These are phyloP conservation scores for Actenoides lindsayi DNA, from an alignment of 2,113 vertebrate species.

Conservation along the genomic window DNA sequence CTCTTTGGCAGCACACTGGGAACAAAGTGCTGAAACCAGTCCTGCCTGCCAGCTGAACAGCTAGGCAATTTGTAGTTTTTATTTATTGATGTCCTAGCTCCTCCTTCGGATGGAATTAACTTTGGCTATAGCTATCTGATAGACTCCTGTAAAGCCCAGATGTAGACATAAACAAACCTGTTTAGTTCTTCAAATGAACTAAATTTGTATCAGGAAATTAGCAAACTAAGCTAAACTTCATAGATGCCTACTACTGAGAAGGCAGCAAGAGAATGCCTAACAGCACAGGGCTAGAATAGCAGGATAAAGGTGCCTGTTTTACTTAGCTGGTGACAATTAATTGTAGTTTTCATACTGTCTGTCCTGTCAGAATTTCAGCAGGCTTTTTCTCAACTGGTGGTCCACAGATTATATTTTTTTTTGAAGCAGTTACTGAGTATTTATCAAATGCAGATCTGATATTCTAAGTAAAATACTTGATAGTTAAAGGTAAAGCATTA, in stretches of 20 bases:
- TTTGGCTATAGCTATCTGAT: neutral
- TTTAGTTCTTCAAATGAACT: neutral
- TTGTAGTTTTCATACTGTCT: neutral
- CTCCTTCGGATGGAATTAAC: slow-evolving; percentile 26
- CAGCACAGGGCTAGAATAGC: neutral
- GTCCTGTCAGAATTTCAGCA: neutral
- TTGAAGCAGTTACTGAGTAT: neutral
- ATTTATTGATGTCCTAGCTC: slow-evolving; percentile 53
- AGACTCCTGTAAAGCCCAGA: neutral
- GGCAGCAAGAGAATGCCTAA: neutral
- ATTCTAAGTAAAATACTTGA: neutral
- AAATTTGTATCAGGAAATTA: neutral
- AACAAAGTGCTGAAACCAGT: neutral
- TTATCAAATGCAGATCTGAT: neutral
- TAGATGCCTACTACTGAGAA: neutral
- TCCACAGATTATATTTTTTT: neutral
- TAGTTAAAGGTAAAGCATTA: neutral
- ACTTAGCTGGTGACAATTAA: neutral
- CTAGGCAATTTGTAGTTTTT: slow-evolving; percentile 46
- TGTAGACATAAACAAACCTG: neutral
- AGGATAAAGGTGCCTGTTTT: neutral
- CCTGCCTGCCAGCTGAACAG: slow-evolving; percentile 45
- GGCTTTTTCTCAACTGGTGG: neutral
- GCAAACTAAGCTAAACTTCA: slow-evolving; percentile 8
- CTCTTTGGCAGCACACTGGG: neutral